Base-by-base conservation (phyloP, 2,113 vertebrate species). In the Corythornis cristatus region DNA sequence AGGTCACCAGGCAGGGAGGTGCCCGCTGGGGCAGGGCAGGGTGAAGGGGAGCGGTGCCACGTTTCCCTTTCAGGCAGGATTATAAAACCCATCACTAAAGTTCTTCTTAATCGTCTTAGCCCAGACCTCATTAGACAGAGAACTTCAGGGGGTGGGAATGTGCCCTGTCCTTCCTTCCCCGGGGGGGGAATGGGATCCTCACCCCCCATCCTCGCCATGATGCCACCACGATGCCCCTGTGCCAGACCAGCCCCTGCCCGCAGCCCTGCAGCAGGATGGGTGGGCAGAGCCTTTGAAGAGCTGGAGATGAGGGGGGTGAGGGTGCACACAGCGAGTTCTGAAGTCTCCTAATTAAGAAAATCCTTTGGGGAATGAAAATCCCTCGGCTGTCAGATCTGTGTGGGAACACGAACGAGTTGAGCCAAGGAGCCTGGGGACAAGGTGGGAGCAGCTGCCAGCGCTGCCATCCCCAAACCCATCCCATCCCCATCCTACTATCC, bases 141-240 rank as follows among this genome's bases (percentile, higher is more conserved):
- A 84, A 65, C 42, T 31, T 65, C 35, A 15, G 67, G 18, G 76
- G 18, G 21, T 53, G 54, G 70, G 66, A 56, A 28, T 1, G 4
- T 0, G 8, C 43, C 75, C 56, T 11, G 2, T 29, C 15, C 64
- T 33, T 48, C 61, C 68, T 23, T 60, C 28, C 12, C 15, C 2
- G 22, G n/a, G n/a, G 22, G 37, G 43, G n/a, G 26, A 70, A 18
- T 26, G 45, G 31, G 46, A 15, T 72, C 72, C 42, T 56, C 9
- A 2, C 1, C 5, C 18, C 31, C 67, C 54, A 29, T 50, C 40
- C 82, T 46, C 2, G 0, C 46, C 0, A 0, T 0, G 0, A n/a
- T 12, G 74, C 35, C 12, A 25, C 35, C 16, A 0, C 3, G 1
- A 43, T 60, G 75, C 16, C 92, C 60, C 64, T 3, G 3, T 2